A percentile compares a stretch with the other conserved stretches of the same genome.
These are phyloP conservation scores for Halocynthia aurantium DNA, from an alignment of 23 tunicate genomes.

Conservation along the genomic window DNA sequence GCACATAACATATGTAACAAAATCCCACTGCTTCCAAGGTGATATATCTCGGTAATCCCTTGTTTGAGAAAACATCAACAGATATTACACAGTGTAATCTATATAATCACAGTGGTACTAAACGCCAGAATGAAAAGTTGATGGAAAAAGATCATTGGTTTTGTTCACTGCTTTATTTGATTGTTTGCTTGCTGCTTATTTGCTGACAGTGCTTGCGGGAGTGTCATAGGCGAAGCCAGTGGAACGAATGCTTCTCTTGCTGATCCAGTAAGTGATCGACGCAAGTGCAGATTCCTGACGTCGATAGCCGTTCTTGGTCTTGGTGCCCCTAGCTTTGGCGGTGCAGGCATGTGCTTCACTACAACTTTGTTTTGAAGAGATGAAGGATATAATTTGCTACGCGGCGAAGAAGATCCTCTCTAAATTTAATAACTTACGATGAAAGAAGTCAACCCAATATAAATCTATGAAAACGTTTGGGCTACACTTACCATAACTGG, in stretches of 20 bases:
- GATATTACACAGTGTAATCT: too few species aligned
- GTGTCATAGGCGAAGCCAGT: constrained; percentile 22
- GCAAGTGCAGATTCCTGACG: neutral
- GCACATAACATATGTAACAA: too few species aligned
- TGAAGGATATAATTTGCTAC: neutral
- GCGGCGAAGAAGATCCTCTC: constrained; percentile 17
- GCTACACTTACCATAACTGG: constrained; percentile 20
- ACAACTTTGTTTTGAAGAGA: neutral
- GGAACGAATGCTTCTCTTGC: constrained; percentile 10
- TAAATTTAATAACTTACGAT: neutral
- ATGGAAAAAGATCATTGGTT: neutral
- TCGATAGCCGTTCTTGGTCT: constrained; percentile 19
- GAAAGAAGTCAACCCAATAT: neutral
- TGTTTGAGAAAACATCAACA: too few species aligned
- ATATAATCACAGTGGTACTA: neutral
- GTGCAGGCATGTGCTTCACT: constrained; percentile 14
- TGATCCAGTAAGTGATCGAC: neutral
- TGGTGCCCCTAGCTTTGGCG: constrained; percentile 21
- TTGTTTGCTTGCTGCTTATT: neutral
- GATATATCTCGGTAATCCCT: too few species aligned
- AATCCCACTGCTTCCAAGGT: too few species aligned
- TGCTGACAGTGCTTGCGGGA: constrained; percentile 9
- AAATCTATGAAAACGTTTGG: neutral
- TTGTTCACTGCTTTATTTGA: neutral
- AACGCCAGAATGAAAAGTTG: constrained; percentile 1